Conservation (phyloP, 2,797 vertebrate species). For the Labroides dimidiatus region DNA sequence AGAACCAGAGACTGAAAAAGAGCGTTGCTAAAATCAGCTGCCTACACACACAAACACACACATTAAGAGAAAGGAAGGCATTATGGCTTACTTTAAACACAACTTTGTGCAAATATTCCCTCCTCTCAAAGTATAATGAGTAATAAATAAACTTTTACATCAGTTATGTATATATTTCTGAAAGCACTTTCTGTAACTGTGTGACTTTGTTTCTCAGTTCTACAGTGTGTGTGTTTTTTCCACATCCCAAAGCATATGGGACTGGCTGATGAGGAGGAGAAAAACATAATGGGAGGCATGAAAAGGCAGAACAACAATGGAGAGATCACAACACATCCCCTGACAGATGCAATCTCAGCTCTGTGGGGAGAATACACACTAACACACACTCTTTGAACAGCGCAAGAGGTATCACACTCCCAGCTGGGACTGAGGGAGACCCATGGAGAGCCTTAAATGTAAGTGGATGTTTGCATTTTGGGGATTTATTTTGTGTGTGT, state of each 20-base stretch:
- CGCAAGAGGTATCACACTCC: constrained; percentile 44
- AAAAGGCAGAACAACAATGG: constrained; percentile 64
- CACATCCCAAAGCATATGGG: constrained; percentile 40
- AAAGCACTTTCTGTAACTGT: constrained; percentile 18
- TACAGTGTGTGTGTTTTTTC: constrained; percentile 28
- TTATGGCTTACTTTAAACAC: constrained; percentile 42
- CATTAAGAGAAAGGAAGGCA: not conserved
- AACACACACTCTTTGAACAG: constrained; percentile 31
- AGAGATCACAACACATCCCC: constrained; percentile 71
- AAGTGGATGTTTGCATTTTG: constrained; percentile 40
- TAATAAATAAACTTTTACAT: constrained; percentile 48
- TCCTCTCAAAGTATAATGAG: constrained; percentile 45
- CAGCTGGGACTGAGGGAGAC: constrained; percentile 52
- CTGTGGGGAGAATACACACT: constrained; percentile 54
- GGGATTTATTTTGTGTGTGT: constrained; percentile 20
- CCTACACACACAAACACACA: constrained; percentile 42
- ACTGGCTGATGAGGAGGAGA: constrained; percentile 22
- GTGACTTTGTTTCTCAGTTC: constrained; percentile 26
- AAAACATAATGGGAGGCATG: constrained; percentile 51
- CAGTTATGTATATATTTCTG: constrained; percentile 27
- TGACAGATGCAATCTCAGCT: constrained; percentile 64
- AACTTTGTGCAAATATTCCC: constrained; percentile 34
- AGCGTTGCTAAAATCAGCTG: constrained; percentile 51
- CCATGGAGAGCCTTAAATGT: constrained; percentile 24
- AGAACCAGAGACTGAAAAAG: constrained; percentile 60